A percentile compares a stretch with the other conserved stretches of the same genome.
phyloP scores from a whole-genome alignment of 2,797 vertebrate genomes.

The Leucoraja ocellata region DNA sequence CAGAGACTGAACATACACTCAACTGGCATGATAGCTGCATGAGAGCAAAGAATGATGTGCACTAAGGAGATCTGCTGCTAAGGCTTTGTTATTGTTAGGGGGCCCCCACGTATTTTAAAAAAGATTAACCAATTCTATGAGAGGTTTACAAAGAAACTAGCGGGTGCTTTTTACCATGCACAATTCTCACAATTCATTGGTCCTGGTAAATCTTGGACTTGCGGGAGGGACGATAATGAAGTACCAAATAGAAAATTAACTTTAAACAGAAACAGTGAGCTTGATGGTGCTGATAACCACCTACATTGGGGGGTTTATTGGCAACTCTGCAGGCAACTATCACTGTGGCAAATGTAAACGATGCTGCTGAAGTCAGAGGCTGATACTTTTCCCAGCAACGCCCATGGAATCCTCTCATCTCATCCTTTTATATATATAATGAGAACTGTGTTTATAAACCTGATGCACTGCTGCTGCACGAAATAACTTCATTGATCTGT shows the following conservation, averaged over 20 bases:
- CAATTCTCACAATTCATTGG: neutral
- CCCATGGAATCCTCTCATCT: neutral
- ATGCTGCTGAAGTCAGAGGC: neutral
- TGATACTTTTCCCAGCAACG: too few species aligned
- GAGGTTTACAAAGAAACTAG: neutral
- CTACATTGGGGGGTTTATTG: neutral
- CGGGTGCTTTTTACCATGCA: neutral
- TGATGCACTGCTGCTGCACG: too few species aligned
- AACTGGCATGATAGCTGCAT: neutral
- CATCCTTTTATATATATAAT: too few species aligned
- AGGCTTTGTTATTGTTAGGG: slow-evolving; percentile 2
- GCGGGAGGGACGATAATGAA: neutral
- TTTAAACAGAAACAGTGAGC: neutral
- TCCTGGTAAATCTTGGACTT: neutral
- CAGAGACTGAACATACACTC: neutral
- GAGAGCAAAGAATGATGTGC: neutral
- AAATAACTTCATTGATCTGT: too few species aligned
- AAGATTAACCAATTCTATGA: neutral
- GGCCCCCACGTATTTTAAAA: neutral
- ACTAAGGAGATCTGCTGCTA: neutral
- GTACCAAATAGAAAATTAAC: neutral
- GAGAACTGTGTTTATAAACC: too few species aligned
- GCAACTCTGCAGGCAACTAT: neutral
- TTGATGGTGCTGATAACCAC: neutral
- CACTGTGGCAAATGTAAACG: neutral